Evolutionary conservation across 2,113 vertebrate genomes (phyloP).

Genomic region (Myiagra hebetior): DNA sequence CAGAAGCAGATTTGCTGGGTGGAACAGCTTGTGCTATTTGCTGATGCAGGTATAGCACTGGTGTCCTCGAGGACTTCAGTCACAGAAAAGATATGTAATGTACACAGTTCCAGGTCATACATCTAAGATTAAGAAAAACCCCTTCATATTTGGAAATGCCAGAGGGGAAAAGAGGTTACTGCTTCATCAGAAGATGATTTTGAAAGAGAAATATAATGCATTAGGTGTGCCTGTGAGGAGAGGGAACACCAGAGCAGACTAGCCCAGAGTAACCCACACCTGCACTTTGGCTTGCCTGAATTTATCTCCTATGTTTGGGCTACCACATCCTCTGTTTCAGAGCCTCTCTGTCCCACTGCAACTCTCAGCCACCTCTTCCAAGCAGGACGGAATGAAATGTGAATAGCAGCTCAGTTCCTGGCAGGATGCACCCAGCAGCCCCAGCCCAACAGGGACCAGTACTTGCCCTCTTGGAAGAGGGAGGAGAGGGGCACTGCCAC

Average conservation of each 20-base stretch:
- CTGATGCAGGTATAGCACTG: not conserved
- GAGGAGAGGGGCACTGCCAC: not conserved
- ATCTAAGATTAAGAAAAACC: not conserved
- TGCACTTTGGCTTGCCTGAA: not conserved
- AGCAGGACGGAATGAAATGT: not conserved
- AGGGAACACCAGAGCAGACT: not conserved
- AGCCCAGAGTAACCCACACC: not conserved
- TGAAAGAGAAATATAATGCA: not conserved
- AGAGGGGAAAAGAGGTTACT: not conserved
- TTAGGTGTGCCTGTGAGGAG: not conserved
- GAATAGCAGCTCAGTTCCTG: not conserved
- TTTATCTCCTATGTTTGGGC: not conserved
- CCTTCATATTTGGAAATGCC: not conserved
- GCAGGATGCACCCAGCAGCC: not conserved
- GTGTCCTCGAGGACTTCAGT: not conserved
- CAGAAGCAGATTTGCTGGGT: not conserved
- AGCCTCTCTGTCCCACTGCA: not conserved
- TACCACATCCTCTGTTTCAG: not conserved
- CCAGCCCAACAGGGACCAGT: rapidly evolving
- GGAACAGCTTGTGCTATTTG: not conserved
- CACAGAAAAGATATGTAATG: not conserved
- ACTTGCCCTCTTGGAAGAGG: not conserved
- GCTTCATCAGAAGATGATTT: constrained; percentile 5
- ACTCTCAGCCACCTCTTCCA: not conserved
- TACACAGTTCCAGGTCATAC: not conserved